Evolutionary conservation across 2,888 invertebrate genomes (phyloP).

Genomic region (Noctua janthe): DNA sequence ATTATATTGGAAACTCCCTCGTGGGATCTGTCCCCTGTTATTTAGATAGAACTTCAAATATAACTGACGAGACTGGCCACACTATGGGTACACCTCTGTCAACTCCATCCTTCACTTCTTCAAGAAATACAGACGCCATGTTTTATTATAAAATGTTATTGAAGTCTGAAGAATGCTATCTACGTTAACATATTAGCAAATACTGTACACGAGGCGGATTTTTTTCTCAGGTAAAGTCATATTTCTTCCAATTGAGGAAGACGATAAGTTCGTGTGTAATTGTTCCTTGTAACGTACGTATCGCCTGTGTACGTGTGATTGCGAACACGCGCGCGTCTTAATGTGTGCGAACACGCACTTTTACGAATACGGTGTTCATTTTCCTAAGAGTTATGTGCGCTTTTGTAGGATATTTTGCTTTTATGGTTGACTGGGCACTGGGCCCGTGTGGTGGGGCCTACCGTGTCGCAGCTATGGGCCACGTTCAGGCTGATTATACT

Average conservation of each 20-base stretch:
- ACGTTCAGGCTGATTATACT: not conserved
- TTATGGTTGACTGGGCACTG: not conserved
- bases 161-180: conserved; percentile 24
- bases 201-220: conserved; percentile 16
- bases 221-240: conserved; percentile 28
- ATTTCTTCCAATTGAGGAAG: conserved; percentile 48
- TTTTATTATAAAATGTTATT: not conserved
- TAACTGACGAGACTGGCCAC: not conserved
- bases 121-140: not conserved
- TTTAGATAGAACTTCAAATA: not conserved
- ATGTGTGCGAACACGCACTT: conserved; percentile 43
- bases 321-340: conserved; percentile 38
- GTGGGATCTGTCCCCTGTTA: not conserved
- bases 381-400: not conserved
- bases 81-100: not conserved
- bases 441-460: not conserved
- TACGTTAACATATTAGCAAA: conserved; percentile 9
- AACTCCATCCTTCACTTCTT: too few relatives aligned
- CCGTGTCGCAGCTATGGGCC: not conserved
- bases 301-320: conserved; percentile 29
- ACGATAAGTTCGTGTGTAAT: conserved; percentile 38
- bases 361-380: conserved; percentile 15
- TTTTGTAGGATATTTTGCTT: not conserved
- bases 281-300: conserved; percentile 27
- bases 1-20: not conserved